phyloP scores from a whole-genome alignment of 2,113 vertebrate species.

The Bothrops jararaca region DNA sequence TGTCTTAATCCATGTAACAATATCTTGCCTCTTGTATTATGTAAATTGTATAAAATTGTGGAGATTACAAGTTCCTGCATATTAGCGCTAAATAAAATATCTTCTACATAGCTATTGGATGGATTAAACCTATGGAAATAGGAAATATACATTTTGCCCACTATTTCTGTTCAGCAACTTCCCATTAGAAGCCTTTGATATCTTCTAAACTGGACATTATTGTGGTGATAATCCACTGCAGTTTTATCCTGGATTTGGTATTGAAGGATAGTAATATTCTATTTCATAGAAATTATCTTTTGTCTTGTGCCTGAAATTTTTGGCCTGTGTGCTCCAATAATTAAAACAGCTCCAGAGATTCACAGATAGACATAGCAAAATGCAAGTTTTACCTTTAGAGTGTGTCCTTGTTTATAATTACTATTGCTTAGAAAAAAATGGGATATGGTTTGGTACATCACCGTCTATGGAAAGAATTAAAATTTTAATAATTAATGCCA shows the following conservation, averaged over 20 bases:
- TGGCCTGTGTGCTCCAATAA: background rate
- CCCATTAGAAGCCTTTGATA: background rate
- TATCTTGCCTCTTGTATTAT: background rate
- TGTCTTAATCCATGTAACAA: background rate
- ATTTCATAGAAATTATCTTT: background rate
- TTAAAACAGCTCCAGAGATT: background rate
- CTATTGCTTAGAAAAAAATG: background rate
- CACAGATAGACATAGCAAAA: background rate
- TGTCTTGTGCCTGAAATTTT: background rate
- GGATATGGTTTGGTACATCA: no score
- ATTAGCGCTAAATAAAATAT: background rate
- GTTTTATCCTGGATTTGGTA: background rate
- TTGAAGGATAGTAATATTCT: background rate
- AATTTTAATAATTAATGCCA: background rate
- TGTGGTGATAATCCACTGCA: background rate
- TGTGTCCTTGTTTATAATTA: background rate
- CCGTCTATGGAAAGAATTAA: rapidly evolving
- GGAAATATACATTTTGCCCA: background rate
- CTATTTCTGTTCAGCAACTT: background rate
- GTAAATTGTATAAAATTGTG: background rate
- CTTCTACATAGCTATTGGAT: background rate
- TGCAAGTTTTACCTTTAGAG: background rate
- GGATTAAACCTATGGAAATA: background rate
- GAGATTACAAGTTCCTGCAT: background rate
- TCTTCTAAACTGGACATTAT: background rate